phyloP scores from a whole-genome alignment of 1,140 invertebrate species.

The Drosophila navojoa region DNA sequence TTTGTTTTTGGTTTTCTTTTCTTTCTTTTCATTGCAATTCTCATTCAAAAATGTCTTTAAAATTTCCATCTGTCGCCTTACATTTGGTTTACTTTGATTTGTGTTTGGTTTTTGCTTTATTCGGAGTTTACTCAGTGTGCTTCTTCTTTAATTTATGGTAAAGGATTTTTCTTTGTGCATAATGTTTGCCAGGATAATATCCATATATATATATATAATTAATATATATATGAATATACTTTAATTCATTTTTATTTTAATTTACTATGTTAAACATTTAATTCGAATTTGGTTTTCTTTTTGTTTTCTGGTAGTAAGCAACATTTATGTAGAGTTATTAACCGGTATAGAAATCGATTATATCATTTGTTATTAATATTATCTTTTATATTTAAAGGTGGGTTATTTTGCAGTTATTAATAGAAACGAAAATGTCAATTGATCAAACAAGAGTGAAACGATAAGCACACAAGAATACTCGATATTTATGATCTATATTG shows the following conservation, averaged over 20 bases:
- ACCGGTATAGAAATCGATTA: slow-evolving; percentile 46
- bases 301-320: slow-evolving; percentile 48
- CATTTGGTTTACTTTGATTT: slow-evolving; percentile 45
- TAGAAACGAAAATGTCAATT: slow-evolving; percentile 38
- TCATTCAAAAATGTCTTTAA: slow-evolving; percentile 73
- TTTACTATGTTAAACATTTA: slow-evolving; percentile 52
- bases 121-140: slow-evolving; percentile 43
- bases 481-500: slow-evolving; percentile 7
- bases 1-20: slow-evolving; percentile 24
- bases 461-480: neutral
- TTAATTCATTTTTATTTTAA: slow-evolving; percentile 21
- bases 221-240: neutral
- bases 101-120: slow-evolving; percentile 29
- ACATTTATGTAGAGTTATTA: slow-evolving; percentile 45
- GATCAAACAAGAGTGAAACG: slow-evolving; percentile 24
- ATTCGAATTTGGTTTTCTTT: slow-evolving; percentile 23
- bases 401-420: slow-evolving; percentile 81
- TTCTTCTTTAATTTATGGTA: slow-evolving; percentile 17
- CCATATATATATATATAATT: slow-evolving; percentile 17
- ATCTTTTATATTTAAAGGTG: slow-evolving; percentile 76
- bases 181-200: slow-evolving; percentile 60
- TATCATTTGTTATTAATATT: slow-evolving; percentile 50
- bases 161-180: slow-evolving; percentile 56
- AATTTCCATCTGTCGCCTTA: slow-evolving; percentile 59
- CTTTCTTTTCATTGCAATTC: slow-evolving; percentile 36